Conservation (phyloP, 2,113 vertebrate species). For the Daubentonia madagascariensis region DNA sequence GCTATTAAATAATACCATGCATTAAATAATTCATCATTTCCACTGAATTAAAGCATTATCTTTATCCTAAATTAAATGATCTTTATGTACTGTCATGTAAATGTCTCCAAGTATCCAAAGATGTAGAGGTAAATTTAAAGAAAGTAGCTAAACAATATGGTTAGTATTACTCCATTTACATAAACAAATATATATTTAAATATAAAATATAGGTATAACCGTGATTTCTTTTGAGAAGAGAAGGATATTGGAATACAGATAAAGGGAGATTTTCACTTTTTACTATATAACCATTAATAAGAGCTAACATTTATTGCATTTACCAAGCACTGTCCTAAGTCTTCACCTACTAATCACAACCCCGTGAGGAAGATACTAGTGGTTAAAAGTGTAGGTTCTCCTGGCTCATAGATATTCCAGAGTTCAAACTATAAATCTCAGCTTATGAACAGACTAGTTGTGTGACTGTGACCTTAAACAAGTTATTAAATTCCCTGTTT, state of each 20-base stretch:
- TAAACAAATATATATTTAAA: not conserved
- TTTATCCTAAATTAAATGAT: not conserved
- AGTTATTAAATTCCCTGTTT: not conserved
- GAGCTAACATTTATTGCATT: not conserved
- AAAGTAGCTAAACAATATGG: not conserved
- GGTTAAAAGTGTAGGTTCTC: not conserved
- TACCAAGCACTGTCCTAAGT: not conserved
- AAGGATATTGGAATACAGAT: not conserved
- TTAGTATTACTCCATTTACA: not conserved
- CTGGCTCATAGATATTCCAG: not conserved
- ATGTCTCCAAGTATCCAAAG: not conserved
- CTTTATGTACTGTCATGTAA: not conserved
- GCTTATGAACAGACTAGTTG: not conserved
- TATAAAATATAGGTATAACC: not conserved
- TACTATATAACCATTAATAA: not conserved
- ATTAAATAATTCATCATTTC: not conserved
- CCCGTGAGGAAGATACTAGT: not conserved
- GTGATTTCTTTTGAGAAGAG: not conserved
- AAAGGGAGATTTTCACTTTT: not conserved
- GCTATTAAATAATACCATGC: too few species aligned
- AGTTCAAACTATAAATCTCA: not conserved
- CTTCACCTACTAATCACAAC: not conserved
- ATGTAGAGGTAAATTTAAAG: not conserved
- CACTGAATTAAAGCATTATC: not conserved
- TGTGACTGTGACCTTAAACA: not conserved